Evolutionary conservation across 2,888 invertebrate species (phyloP).

Genomic region (Drosophila stalkeri): DNA sequence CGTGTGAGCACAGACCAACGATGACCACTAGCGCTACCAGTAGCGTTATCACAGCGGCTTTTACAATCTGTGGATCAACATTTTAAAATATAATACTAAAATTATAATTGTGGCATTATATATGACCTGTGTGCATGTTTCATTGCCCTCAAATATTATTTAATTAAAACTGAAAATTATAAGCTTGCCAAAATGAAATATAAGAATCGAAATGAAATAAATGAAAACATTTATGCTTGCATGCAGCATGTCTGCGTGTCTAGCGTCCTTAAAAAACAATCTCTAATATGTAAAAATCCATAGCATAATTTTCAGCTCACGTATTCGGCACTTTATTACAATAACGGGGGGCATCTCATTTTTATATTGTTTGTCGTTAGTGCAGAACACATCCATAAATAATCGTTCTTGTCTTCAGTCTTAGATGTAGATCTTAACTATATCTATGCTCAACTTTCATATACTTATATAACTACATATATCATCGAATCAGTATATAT

Average conservation of each 20-base stretch:
- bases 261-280: no score
- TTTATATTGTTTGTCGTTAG: background rate
- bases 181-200: slow-evolving; percentile 32
- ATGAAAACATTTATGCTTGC: no score
- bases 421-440: no score
- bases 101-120: slow-evolving; percentile 28
- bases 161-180: slow-evolving; percentile 46
- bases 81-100: slow-evolving; percentile 30
- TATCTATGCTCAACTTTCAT: no score
- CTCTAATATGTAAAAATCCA: slow-evolving; percentile 18
- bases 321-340: background rate
- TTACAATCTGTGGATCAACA: slow-evolving; percentile 63
- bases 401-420: no score
- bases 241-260: no score
- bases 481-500: no score
- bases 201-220: no score
- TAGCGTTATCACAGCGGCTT: slow-evolving; percentile 72
- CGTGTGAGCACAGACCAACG: slow-evolving; percentile 83
- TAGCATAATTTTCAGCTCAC: slow-evolving; percentile 36
- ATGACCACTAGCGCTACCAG: slow-evolving; percentile 74
- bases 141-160: slow-evolving; percentile 20
- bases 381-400: background rate
- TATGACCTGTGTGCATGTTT: slow-evolving; percentile 8
- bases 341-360: background rate
- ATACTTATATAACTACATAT: no score